phyloP scores from a whole-genome alignment of 2,113 vertebrate species.

The Silurus meridionalis region DNA sequence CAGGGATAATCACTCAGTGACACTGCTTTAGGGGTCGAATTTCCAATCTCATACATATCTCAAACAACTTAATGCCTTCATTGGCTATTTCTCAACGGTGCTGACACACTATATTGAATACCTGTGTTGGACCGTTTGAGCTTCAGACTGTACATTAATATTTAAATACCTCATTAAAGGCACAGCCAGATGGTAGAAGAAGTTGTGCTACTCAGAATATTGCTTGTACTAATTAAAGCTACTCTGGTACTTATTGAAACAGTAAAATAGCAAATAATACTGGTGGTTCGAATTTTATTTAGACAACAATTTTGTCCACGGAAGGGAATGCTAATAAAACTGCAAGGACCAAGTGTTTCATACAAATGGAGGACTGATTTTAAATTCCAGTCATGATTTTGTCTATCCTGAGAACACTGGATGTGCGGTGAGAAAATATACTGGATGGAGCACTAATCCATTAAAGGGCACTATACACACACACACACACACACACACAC shows the following conservation, averaged over 20 bases:
- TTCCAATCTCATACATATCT: not conserved
- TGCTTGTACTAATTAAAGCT: constrained; percentile 22
- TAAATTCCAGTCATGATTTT: not conserved
- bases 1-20: constrained; percentile 2
- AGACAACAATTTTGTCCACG: not conserved
- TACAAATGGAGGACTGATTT: not conserved
- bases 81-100: constrained; percentile 36
- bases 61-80: constrained; percentile 1
- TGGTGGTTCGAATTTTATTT: constrained; percentile 1
- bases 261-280: not conserved
- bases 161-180: constrained; percentile 46
- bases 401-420: not conserved
- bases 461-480: not conserved
- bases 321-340: not conserved
- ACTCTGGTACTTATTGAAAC: not conserved
- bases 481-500: too few species aligned
- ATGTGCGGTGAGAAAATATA: not conserved
- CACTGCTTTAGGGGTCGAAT: not conserved
- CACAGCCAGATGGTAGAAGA: constrained; percentile 24
- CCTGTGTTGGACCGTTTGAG: constrained; percentile 29
- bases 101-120: constrained; percentile 51
- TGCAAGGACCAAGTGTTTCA: not conserved
- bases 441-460: too few species aligned
- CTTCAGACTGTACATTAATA: constrained; percentile 40
- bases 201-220: constrained; percentile 15